Percentiles rank a stretch among this genome's conserved stretches.
Conservation (phyloP, 2,888 invertebrate genomes). For the Camptogramma bilineatum region DNA sequence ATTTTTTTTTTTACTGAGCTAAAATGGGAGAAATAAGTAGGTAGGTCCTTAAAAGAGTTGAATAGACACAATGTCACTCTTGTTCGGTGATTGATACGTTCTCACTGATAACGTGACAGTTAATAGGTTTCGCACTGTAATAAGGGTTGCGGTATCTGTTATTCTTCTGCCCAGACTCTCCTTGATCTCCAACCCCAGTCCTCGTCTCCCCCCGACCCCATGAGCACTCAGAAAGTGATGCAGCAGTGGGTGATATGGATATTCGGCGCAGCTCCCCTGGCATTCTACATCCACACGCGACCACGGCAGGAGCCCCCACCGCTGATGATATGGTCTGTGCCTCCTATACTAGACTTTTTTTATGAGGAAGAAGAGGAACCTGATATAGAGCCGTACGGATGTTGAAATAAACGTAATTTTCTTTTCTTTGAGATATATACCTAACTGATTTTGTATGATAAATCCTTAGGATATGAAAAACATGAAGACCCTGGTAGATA, state of each 20-base stretch:
- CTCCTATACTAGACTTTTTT: constrained; percentile 1
- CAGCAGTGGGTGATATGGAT: constrained; percentile 76
- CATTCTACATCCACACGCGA: constrained; percentile 64
- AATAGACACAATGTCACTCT: no score
- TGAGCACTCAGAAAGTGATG: constrained; percentile 58
- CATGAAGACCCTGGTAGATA: no score
- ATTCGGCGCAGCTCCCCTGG: constrained; percentile 64
- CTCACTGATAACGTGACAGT: background rate
- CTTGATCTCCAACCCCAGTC: constrained; percentile 36
- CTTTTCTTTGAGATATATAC: no score
- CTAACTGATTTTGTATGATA: no score
- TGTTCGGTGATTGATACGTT: no score
- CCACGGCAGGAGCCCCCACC: constrained; percentile 64
- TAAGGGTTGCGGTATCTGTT: background rate
- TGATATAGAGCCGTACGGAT: constrained; percentile 17
- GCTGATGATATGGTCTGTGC: constrained; percentile 74
- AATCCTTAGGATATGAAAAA: background rate
- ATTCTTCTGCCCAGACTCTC: constrained; percentile 22
- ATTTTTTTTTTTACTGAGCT: no score
- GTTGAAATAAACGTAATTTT: constrained; percentile 16
- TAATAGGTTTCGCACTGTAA: background rate
- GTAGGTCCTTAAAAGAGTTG: no score
- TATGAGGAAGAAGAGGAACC: constrained; percentile 28
- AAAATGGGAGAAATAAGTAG: no score
- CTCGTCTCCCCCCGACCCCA: constrained; percentile 49